Conservation (phyloP, 2,797 vertebrate genomes). For the Tiaroga cobitis region DNA sequence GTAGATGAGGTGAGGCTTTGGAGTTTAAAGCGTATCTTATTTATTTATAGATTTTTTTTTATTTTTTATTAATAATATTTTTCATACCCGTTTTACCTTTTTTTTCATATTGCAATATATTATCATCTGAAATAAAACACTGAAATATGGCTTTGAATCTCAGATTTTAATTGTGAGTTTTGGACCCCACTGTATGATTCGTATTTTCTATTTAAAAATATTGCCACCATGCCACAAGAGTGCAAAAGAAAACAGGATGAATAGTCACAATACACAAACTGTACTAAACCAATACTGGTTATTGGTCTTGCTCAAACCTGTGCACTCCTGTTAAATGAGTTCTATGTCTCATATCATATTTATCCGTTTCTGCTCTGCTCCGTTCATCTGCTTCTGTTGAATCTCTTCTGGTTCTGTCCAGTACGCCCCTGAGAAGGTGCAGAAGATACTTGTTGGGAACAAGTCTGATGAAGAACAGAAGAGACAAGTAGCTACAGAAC, state of each 20-base stretch:
- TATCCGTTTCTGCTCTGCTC: neutral
- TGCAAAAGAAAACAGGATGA: neutral
- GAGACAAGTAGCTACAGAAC: conserved; percentile 93
- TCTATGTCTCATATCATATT: neutral
- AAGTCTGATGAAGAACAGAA: conserved; percentile 94
- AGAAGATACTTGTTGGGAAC: conserved; percentile 96
- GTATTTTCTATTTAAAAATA: neutral
- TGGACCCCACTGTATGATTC: neutral
- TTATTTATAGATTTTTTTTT: neutral
- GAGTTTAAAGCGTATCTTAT: conserved; percentile 8
- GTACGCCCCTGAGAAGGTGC: conserved; percentile 94
- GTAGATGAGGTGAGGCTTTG: conserved; percentile 90
- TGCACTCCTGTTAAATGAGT: neutral
- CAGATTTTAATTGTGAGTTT: neutral
- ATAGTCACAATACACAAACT: neutral
- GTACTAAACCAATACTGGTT: neutral
- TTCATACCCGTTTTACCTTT: too few relatives aligned
- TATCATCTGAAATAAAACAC: conserved; percentile 1
- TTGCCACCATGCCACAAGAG: neutral
- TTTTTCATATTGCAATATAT: neutral
- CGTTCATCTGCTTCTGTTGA: neutral
- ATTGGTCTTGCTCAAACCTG: neutral
- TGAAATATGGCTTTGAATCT: neutral
- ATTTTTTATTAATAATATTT: too few relatives aligned
- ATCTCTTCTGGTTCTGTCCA: conserved; percentile 61